Base-by-base conservation (phyloP, 2,797 vertebrate species). In the Darevskia mixta region DNA sequence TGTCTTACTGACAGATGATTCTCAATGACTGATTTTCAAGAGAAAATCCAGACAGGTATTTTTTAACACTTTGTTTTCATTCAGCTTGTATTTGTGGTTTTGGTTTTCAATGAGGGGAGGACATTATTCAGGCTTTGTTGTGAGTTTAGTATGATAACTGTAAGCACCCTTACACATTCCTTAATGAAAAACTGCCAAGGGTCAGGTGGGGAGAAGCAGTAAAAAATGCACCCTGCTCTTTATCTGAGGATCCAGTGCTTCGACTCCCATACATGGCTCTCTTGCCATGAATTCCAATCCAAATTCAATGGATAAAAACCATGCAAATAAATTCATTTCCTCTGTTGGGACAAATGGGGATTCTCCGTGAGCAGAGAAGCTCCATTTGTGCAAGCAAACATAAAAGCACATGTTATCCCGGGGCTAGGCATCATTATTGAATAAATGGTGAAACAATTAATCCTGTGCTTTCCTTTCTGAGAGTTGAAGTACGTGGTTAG, bases 1-100 rank as follows among this genome's bases (percentile, higher is more conserved):
- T 96, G 90, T 97, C 95, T 96, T 91, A 87, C 96, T 96, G 97
- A 96, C 96, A 97, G 96, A 96, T 96, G 96, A 95, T 95, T 97
- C 95, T 95, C 93, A 94, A 71, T 95, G 94, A 96, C 94, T 95
- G 96, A 94, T 95, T 96, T 95, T 94, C 95, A 93, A 95, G 95
- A 95, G 94, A 95, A 92, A 93, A 91, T 76, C 90, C 91, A 94
- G 94, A 97, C 94, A 97, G 95, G 96, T 96, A 96, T 93, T 96
- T 93, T 87, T 96, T 94, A 95, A 96, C 94, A 69, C 88, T 95
- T 95, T 79, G 41, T 91, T 95, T 95, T 95, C 89, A 91, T 94
- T 93, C 3, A 88, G 32, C 32, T 94, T 89, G 8, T 87, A 87
- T 93, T 76, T 83, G 79, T 0, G 80, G 89, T 81, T 90, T 86